Evolutionary conservation across 2,888 invertebrate genomes (phyloP).

Genomic region (Augiades crinisus): DNA sequence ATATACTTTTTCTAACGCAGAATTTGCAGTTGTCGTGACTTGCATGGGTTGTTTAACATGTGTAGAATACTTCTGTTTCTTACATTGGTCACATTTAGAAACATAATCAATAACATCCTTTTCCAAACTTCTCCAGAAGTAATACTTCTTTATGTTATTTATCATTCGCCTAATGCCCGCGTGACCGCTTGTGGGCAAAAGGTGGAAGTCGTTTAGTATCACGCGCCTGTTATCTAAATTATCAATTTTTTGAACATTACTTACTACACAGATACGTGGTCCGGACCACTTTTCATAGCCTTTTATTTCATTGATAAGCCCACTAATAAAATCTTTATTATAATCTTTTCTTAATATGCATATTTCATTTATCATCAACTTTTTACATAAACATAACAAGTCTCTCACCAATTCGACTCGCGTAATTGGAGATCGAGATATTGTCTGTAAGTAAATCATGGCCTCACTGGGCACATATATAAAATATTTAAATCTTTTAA

Average conservation of each 20-base stretch:
- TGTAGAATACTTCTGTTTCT: constrained; percentile 26
- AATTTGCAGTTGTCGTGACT: constrained; percentile 25
- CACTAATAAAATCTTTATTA: neutral
- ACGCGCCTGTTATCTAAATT: constrained; percentile 13
- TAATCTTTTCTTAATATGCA: neutral
- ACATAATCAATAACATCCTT: constrained; percentile 30
- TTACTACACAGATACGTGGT: constrained; percentile 16
- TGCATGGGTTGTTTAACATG: constrained; percentile 26
- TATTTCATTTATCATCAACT: neutral
- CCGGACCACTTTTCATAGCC: neutral
- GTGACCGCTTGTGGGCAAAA: constrained; percentile 27
- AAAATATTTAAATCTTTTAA: neutral
- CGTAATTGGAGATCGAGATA: neutral
- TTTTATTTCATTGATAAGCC: neutral
- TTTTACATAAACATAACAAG: neutral
- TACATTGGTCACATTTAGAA: constrained; percentile 29
- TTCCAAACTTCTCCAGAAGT: constrained; percentile 20
- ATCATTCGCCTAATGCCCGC: constrained; percentile 21
- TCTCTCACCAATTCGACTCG: neutral
- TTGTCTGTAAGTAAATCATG: neutral
- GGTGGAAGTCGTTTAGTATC: constrained; percentile 28
- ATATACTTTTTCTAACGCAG: constrained; percentile 29
- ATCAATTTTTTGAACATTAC: constrained; percentile 8
- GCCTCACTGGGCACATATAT: neutral
- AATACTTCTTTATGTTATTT: constrained; percentile 25